Evolutionary conservation across 2,113 vertebrate genomes (phyloP), one percentile per base, ranked within the genome.

Genomic region (Tichodroma muraria): DNA sequence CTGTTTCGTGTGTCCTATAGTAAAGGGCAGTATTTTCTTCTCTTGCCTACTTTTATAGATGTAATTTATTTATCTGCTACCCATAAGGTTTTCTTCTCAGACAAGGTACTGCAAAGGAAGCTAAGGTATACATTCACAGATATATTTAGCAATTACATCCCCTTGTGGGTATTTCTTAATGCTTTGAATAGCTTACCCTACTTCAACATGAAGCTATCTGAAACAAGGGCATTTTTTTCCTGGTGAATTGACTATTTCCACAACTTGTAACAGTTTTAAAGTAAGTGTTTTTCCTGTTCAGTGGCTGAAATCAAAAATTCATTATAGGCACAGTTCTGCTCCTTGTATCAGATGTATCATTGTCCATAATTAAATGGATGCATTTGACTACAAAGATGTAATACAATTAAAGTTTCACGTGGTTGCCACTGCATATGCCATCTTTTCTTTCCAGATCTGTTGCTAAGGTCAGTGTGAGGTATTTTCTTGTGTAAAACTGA

Each of bases 131-230:
- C 38, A 18, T 80, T 88, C 83, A 42, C 82, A 78, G 94, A 54
- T 92, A 85, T 63, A 83, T 93, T 95, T 91, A 95, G 92, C 94
- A 70, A 16, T 78, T 90, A 90, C 71, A 80, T 95, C 72, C 85
- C 80, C 64, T 50, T 44, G 71, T 75, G 80, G 49, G 86, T 88
- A 56, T 69, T n/a, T 90, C 37, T 75, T 85, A 79, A 64, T 52
- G 77, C 83, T 92, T 88, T 80, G 85, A 80, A 76, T 89, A 60
- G 78, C 94, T 94, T 83, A 88, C 68, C 37, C n/a, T 50, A 72
- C n/a, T 59, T 89, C 0, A 2, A 68, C 6, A 3, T 71, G 18
- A 38, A 30, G 89, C 35, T 86, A 3, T 44, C 54, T 68, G 76
- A 93, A 96, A 92, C 76, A 90, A 88, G 61, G 85, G 8, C 44